Conservation (phyloP, 2,888 invertebrate genomes). For the Isoperla grammatica region DNA sequence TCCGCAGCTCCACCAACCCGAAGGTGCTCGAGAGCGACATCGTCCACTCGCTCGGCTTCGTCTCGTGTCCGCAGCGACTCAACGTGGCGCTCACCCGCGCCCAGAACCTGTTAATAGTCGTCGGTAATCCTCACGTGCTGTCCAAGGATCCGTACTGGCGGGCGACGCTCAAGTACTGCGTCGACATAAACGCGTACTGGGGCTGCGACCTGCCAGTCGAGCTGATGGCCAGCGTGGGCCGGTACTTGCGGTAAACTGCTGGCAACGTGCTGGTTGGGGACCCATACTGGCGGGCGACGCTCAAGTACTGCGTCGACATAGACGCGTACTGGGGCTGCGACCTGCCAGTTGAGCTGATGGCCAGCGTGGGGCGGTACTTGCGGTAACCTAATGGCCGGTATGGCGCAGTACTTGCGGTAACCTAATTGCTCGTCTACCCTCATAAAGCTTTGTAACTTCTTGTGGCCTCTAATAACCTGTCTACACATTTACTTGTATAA, state of each 20-base stretch:
- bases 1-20: slow-evolving; percentile 38
- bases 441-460: too few relatives aligned
- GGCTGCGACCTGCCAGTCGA: slow-evolving; percentile 60
- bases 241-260: too few relatives aligned
- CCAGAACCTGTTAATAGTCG: slow-evolving; percentile 67
- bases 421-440: too few relatives aligned
- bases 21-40: slow-evolving; percentile 41
- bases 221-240: too few relatives aligned
- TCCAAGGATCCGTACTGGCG: slow-evolving; percentile 63
- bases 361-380: too few relatives aligned
- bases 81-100: slow-evolving; percentile 89
- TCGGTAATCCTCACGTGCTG: slow-evolving; percentile 77
- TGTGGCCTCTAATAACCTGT: too few relatives aligned
- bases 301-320: slow-evolving; percentile 53
- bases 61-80: slow-evolving; percentile 68
- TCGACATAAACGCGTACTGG: slow-evolving; percentile 57
- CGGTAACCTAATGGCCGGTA: too few relatives aligned
- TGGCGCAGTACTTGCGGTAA: too few relatives aligned
- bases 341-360: slow-evolving; percentile 42
- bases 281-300: slow-evolving; percentile 59
- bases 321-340: slow-evolving; percentile 67
- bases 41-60: slow-evolving; percentile 59
- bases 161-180: slow-evolving; percentile 52
- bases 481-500: too few relatives aligned
- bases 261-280: slow-evolving; percentile 60